A percentile compares a stretch with the other conserved stretches of the same genome.
phyloP scores from a whole-genome alignment of 23 tunicate genomes.

The Trididemnum clinides region DNA sequence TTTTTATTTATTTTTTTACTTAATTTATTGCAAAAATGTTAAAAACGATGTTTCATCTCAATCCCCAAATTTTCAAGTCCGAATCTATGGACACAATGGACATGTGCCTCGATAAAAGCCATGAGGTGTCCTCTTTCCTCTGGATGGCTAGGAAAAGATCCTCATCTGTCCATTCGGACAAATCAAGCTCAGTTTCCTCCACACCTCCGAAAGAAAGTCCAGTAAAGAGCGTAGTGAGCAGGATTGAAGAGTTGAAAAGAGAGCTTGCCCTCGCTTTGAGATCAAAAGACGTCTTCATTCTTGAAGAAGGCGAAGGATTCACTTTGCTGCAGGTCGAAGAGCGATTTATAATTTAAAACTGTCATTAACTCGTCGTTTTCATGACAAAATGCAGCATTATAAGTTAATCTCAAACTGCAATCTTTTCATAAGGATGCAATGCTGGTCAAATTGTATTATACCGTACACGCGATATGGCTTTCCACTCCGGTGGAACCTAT shows the following conservation, averaged over 20 bases:
- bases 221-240: constrained; percentile 58
- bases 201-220: constrained; percentile 51
- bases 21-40: neutral
- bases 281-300: constrained; percentile 61
- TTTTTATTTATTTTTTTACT: too few relatives aligned
- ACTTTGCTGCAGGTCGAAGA: constrained; percentile 52
- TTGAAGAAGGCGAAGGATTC: constrained; percentile 48
- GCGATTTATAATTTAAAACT: too few relatives aligned
- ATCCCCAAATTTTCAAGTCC: constrained; percentile 52
- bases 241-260: constrained; percentile 61
- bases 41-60: constrained; percentile 46
- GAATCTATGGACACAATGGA: constrained; percentile 45
- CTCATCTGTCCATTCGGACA: neutral
- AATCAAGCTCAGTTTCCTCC: neutral
- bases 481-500: too few relatives aligned
- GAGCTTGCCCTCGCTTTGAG: constrained; percentile 63
- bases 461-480: too few relatives aligned
- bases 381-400: too few relatives aligned
- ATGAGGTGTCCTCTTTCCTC: constrained; percentile 11
- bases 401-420: too few relatives aligned
- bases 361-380: too few relatives aligned
- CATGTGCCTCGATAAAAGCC: constrained; percentile 25
- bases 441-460: too few relatives aligned
- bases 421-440: too few relatives aligned
- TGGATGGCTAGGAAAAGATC: constrained; percentile 50